A percentile compares a stretch with the other conserved stretches of the same genome.
Conservation (phyloP, 2,888 invertebrate species). For the Dynastes grantii region DNA sequence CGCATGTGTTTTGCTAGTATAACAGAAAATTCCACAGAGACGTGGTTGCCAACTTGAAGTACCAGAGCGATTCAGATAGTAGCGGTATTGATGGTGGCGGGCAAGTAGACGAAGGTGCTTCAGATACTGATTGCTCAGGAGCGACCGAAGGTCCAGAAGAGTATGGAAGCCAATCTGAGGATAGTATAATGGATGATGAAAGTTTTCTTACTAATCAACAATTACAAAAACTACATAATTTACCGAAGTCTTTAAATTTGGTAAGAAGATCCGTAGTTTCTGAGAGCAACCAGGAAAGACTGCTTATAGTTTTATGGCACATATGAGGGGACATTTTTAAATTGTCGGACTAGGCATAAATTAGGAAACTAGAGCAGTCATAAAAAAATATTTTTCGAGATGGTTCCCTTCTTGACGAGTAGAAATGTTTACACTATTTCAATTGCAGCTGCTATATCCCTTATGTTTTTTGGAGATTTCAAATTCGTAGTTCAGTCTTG, state of each 20-base stretch:
- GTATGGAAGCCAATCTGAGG: constrained; percentile 73
- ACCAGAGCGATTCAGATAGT: constrained; percentile 78
- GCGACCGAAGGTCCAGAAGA: constrained; percentile 84
- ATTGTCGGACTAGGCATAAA: no score
- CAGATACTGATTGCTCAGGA: constrained; percentile 72
- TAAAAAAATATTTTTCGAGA: no score
- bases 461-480: no score
- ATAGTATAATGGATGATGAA: constrained; percentile 88
- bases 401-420: no score
- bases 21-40: constrained; percentile 71
- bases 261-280: constrained; percentile 65
- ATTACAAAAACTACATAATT: constrained; percentile 72
- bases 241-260: constrained; percentile 74
- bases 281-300: no score
- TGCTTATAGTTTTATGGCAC: no score
- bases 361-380: no score
- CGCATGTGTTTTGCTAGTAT: not conserved
- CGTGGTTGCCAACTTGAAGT: constrained; percentile 78
- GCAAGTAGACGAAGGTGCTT: constrained; percentile 67
- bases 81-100: constrained; percentile 71
- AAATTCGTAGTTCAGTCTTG: no score
- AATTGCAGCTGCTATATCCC: no score
- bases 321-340: no score
- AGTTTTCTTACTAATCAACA: constrained; percentile 73
- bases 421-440: no score